Percentiles rank a stretch among this genome's conserved stretches.
phyloP scores from a whole-genome alignment of 92 coral and sea anemone species.

The Porites evermanni region DNA sequence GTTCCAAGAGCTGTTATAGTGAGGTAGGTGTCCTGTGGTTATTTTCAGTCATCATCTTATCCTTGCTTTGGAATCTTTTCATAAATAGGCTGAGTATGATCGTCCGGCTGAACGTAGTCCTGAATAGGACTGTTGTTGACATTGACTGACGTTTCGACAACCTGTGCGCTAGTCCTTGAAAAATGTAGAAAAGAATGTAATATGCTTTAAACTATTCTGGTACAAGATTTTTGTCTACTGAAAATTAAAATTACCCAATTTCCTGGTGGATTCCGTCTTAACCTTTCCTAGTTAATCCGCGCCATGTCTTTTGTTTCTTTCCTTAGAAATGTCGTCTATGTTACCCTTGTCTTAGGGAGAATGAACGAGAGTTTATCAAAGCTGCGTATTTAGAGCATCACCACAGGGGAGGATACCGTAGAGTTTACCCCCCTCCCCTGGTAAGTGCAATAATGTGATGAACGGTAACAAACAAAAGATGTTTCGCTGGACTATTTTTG shows the following conservation, averaged over 20 bases:
- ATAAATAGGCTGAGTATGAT: too few relatives aligned
- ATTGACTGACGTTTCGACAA: too few relatives aligned
- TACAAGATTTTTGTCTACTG: too few relatives aligned
- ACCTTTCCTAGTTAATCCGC: not conserved
- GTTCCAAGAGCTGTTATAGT: conserved; percentile 69
- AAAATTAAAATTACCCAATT: too few relatives aligned
- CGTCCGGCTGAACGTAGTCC: too few relatives aligned
- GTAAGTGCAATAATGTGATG: conserved; percentile 41
- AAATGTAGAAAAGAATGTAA: too few relatives aligned
- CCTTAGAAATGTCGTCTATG: conserved; percentile 85
- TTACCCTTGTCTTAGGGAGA: conserved; percentile 80
- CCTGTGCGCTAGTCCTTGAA: too few relatives aligned
- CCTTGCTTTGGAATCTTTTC: not conserved
- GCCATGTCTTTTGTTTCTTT: not conserved
- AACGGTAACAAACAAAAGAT: too few relatives aligned
- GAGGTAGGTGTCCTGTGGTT: conserved; percentile 63
- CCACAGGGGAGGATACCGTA: conserved; percentile 81
- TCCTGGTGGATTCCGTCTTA: too few relatives aligned
- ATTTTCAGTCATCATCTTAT: too few relatives aligned
- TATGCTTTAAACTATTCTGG: too few relatives aligned
- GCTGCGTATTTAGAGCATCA: conserved; percentile 85
- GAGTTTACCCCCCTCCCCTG: conserved; percentile 89
- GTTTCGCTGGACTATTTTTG: not conserved
- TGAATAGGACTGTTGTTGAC: too few relatives aligned
- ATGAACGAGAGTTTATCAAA: conserved; percentile 79